Evolutionary conservation across 2,888 invertebrate species (phyloP), one percentile per base, ranked within the genome.

Genomic region (Meteorus cinctellus): DNA sequence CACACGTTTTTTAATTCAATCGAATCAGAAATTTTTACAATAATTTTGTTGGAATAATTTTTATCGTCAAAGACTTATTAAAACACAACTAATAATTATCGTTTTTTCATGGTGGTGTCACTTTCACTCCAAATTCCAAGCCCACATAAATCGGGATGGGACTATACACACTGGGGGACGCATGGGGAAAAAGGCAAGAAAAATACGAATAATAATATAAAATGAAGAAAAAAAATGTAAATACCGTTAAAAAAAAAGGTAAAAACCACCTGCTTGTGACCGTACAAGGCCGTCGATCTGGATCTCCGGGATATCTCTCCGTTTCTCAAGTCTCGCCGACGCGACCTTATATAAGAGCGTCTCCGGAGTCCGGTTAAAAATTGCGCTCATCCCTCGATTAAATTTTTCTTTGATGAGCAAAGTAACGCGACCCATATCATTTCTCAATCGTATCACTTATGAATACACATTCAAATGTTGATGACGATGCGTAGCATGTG

Each of bases 221-320:
- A 48, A 63, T 16, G 14, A 68, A 66, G 55, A 36, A 65, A 68
- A 72, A 73, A 59, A 65, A 75, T 60, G 59, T 71, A 63, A 70
- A 68, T 65, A 63, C 51, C 55, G 65, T 68, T 55, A 74, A 72
- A 74, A 71, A 71, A 66, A 62, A 60, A 75, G 67, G 70, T 68
- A 67, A 60, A 72, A 60, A 76, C 66, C 86, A 86, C 86, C 86
- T 85, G 86, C 84, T 83, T 77, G 84, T 78, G 82, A 81, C 86
- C 87, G 86, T 88, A 86, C 87, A 88, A 86, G 87, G 87, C 83
- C 86, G 86, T 83, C 79, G 81, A 82, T 76, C 76, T 76, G 76
- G 76, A 76, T 76, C 76, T 55, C 19, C 55, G 63, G 65, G 65
- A 75, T 75, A 69, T 69, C 31, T 55, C 29, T 34, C 48, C 19